phyloP scores from a whole-genome alignment of 1,140 invertebrate species.

The Octopus sinensis region DNA sequence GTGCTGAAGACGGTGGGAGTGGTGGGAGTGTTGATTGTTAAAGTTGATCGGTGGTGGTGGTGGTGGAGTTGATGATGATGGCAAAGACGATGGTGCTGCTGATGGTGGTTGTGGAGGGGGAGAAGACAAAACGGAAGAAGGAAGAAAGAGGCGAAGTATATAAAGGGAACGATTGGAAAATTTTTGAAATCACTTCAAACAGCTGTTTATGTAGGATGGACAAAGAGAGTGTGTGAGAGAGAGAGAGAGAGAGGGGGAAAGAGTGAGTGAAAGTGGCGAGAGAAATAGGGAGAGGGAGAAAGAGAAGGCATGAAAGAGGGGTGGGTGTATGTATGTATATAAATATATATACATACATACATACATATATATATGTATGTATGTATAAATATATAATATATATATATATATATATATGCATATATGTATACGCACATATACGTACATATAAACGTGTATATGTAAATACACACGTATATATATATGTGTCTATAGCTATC shows the following conservation, averaged over 20 bases:
- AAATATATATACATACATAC: neutral
- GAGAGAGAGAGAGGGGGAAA: neutral
- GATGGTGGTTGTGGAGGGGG: neutral
- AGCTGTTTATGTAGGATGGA: neutral
- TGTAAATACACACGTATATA: neutral
- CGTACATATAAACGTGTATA: neutral
- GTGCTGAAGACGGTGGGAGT: too few species aligned
- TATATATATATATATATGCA: neutral
- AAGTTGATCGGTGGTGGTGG: neutral
- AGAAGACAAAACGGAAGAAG: neutral
- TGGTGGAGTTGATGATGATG: neutral
- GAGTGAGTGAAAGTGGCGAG: neutral
- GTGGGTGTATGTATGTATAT: neutral
- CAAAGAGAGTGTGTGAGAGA: neutral
- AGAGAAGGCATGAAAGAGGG: neutral
- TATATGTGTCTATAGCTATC: neutral
- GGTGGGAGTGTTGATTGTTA: too few species aligned
- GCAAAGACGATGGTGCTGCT: neutral
- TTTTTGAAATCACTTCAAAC: neutral
- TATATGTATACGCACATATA: neutral
- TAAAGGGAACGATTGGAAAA: neutral
- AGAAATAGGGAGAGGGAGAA: neutral
- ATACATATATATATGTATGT: neutral
- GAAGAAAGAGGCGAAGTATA: too few species aligned
- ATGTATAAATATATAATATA: neutral